Conservation (phyloP, 2,888 invertebrate genomes). For the Patella ulyssiponensis region DNA sequence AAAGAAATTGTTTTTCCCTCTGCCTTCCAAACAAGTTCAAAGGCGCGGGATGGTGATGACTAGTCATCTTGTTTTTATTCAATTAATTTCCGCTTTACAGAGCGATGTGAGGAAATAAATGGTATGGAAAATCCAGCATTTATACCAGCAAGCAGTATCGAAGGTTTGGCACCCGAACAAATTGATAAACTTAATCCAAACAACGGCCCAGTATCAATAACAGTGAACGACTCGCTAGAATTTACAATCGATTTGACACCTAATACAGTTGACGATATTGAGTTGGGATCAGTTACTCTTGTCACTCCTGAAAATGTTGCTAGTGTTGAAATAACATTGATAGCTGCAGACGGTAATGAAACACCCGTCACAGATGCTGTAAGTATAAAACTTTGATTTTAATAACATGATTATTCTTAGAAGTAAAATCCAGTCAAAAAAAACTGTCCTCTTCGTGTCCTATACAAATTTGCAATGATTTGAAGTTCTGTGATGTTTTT, state of each 20-base stretch:
- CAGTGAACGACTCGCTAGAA: neutral
- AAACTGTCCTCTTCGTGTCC: too few relatives aligned
- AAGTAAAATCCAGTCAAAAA: too few relatives aligned
- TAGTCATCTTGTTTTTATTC: too few relatives aligned
- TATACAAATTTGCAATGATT: too few relatives aligned
- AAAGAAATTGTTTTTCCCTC: too few relatives aligned
- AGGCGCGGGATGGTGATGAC: too few relatives aligned
- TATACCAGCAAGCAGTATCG: neutral
- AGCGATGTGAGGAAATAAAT: neutral
- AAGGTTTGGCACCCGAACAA: neutral
- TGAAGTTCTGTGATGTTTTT: too few relatives aligned
- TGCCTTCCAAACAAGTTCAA: too few relatives aligned
- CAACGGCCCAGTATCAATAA: neutral
- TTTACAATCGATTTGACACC: neutral
- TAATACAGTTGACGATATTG: neutral
- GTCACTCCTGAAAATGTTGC: neutral
- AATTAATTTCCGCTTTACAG: neutral
- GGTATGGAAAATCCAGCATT: neutral
- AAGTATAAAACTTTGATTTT: neutral
- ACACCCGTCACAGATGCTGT: neutral
- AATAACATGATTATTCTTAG: too few relatives aligned
- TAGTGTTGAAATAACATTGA: neutral
- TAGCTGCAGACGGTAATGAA: neutral
- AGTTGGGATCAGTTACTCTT: neutral
- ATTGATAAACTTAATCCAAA: neutral